phyloP scores from a whole-genome alignment of 1,140 invertebrate genomes.

The Trachymyrmex septentrionalis region DNA sequence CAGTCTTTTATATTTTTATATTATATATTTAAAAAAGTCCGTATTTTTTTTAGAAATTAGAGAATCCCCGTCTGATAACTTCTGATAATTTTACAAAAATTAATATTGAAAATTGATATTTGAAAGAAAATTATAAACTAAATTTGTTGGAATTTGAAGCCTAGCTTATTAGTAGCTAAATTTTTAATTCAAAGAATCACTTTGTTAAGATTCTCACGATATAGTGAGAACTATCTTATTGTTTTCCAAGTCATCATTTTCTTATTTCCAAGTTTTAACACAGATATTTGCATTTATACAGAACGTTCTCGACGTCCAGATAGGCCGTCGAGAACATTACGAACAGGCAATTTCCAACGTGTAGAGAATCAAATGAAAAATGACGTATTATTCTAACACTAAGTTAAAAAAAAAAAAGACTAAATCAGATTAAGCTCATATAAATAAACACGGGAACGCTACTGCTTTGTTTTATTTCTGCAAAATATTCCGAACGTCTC shows the following conservation, averaged over 20 bases:
- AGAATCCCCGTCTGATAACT: not conserved
- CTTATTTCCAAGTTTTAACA: not conserved
- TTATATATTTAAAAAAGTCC: not conserved
- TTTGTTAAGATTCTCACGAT: not conserved
- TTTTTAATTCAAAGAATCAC: not conserved
- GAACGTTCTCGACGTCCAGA: not conserved
- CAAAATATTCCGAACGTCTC: slow-evolving; percentile 40
- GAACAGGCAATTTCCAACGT: not conserved
- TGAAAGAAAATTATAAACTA: not conserved
- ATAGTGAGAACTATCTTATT: not conserved
- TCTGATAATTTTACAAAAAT: slow-evolving; percentile 2
- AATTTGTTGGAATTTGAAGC: not conserved
- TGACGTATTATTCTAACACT: not conserved
- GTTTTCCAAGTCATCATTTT: not conserved
- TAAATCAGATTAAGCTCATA: slow-evolving; percentile 4
- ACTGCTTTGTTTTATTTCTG: slow-evolving; percentile 34
- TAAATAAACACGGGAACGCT: slow-evolving; percentile 26
- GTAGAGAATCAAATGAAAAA: not conserved
- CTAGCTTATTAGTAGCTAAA: not conserved
- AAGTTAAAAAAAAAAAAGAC: slow-evolving; percentile 2
- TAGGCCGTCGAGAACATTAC: not conserved
- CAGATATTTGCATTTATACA: not conserved
- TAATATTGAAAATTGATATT: not conserved
- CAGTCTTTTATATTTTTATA: not conserved
- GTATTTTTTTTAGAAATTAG: not conserved